Conservation (phyloP, 2,797 vertebrate genomes). For the Acomys russatus region DNA sequence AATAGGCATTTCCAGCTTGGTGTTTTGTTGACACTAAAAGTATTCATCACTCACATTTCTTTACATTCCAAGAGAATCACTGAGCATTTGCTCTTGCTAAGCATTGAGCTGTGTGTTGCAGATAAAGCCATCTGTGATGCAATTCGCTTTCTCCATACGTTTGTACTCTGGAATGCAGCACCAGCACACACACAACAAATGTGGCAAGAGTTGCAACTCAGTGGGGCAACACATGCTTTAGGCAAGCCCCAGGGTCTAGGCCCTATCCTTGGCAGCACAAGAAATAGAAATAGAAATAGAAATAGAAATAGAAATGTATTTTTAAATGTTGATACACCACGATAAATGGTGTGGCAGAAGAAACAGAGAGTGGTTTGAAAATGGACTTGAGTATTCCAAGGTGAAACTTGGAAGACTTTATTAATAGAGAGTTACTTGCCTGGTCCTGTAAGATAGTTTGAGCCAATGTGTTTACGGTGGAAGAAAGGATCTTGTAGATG, state of each 20-base stretch:
- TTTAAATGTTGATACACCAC: background rate
- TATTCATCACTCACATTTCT: constrained; percentile 41
- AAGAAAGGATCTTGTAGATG: background rate
- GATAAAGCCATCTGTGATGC: background rate
- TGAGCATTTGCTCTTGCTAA: background rate
- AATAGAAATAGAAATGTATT: background rate
- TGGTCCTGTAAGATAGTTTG: constrained; percentile 2
- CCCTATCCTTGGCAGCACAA: background rate
- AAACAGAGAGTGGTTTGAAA: background rate
- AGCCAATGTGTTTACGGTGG: background rate
- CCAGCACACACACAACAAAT: background rate
- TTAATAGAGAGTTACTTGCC: constrained; percentile 36
- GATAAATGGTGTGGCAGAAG: constrained; percentile 5
- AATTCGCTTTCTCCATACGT: background rate
- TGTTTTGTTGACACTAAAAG: constrained; percentile 33
- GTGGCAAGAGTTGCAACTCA: background rate
- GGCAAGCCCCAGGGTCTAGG: background rate
- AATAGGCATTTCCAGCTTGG: background rate
- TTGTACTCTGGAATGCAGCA: background rate
- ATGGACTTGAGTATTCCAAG: background rate
- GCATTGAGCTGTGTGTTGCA: background rate
- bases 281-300: background rate
- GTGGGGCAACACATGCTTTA: background rate
- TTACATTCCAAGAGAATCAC: constrained; percentile 48
- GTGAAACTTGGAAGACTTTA: constrained; percentile 1